A percentile compares a stretch with the other conserved stretches of the same genome.
Evolutionary conservation across 2,888 invertebrate species (phyloP).

Genomic region (Operophtera brumata): DNA sequence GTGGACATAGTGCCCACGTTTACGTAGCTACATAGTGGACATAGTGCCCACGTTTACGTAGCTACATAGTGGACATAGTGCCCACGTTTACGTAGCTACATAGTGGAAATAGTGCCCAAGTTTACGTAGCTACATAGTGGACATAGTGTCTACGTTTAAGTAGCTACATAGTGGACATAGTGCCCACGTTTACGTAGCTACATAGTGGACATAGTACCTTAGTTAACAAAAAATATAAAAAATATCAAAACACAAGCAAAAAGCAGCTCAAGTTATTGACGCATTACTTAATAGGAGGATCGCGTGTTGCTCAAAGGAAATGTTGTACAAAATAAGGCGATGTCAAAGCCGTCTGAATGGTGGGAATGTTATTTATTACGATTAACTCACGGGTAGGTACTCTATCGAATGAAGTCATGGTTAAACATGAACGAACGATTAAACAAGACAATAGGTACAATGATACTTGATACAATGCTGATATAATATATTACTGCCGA

Average conservation of each 20-base stretch:
- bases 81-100: too few relatives aligned
- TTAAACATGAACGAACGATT: neutral
- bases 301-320: constrained; percentile 62
- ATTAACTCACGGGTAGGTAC: constrained; percentile 23
- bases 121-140: too few relatives aligned
- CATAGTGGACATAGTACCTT: neutral
- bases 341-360: constrained; percentile 43
- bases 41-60: too few relatives aligned
- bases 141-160: too few relatives aligned
- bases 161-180: too few relatives aligned
- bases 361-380: constrained; percentile 30
- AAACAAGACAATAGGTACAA: neutral
- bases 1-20: too few relatives aligned
- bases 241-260: constrained; percentile 24
- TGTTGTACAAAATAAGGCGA: constrained; percentile 45
- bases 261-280: constrained; percentile 51
- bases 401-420: constrained; percentile 8
- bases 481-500: too few relatives aligned
- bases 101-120: too few relatives aligned
- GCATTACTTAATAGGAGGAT: constrained; percentile 60
- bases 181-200: neutral
- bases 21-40: too few relatives aligned
- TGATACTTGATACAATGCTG: neutral
- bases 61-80: too few relatives aligned
- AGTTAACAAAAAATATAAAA: constrained; percentile 11